phyloP scores from a whole-genome alignment of 2,797 vertebrate genomes.

The Xenentodon cancila region DNA sequence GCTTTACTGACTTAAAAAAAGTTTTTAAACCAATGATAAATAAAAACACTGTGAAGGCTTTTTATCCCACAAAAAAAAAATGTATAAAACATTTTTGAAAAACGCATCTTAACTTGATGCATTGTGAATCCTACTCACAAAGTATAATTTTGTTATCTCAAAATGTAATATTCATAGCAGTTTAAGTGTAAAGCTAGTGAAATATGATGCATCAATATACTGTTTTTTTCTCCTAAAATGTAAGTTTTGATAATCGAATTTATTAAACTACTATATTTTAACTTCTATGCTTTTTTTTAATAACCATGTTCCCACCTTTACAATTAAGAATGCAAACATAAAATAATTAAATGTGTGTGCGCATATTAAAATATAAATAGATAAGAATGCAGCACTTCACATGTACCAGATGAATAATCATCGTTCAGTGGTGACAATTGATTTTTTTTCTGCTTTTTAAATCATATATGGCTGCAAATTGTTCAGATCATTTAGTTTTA shows the following conservation, averaged over 20 bases:
- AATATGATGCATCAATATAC: too few species aligned
- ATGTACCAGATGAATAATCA: neutral
- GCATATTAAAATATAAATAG: neutral
- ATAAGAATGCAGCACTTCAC: neutral
- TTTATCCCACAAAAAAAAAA: slow-evolving; percentile 8
- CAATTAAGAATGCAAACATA: neutral
- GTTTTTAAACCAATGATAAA: neutral
- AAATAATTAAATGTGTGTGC: neutral
- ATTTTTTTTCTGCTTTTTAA: slow-evolving; percentile 1
- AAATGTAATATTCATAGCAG: too few species aligned
- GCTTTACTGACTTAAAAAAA: neutral
- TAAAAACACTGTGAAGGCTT: neutral
- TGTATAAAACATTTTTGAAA: too few species aligned
- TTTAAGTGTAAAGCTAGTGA: too few species aligned
- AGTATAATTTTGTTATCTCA: too few species aligned
- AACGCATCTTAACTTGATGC: too few species aligned
- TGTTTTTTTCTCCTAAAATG: too few species aligned
- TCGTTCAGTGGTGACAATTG: slow-evolving; percentile 8
- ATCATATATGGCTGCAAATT: slow-evolving; percentile 16
- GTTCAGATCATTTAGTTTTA: slow-evolving; percentile 41
- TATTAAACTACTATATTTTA: too few species aligned
- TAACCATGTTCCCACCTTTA: neutral
- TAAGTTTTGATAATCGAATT: too few species aligned
- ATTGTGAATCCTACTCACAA: too few species aligned
- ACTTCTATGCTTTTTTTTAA: too few species aligned